A percentile compares a stretch with the other conserved stretches of the same genome.
Conservation (phyloP, 2,888 invertebrate species). For the Erynnis tages region DNA sequence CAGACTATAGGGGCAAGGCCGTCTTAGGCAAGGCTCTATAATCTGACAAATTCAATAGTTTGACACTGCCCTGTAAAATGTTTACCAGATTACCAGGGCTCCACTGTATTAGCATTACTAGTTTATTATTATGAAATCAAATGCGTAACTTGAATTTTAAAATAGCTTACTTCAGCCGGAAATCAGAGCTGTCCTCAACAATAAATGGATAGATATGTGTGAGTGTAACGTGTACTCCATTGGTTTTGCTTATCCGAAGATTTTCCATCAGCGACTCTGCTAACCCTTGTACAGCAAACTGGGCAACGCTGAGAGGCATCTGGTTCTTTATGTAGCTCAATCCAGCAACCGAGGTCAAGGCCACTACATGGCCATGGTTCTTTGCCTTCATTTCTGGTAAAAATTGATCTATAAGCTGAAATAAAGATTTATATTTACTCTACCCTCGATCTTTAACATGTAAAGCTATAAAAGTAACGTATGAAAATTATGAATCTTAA, state of each 20-base stretch:
- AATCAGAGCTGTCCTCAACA: slow-evolving; percentile 77
- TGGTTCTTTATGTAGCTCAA: slow-evolving; percentile 81
- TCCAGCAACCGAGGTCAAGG: slow-evolving; percentile 83
- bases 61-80: too few relatives aligned
- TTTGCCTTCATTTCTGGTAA: slow-evolving; percentile 82
- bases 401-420: slow-evolving; percentile 82
- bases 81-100: too few relatives aligned
- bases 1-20: too few relatives aligned
- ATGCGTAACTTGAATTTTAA: neutral
- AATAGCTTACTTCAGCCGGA: slow-evolving; percentile 75
- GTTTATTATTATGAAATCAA: too few relatives aligned
- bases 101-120: too few relatives aligned
- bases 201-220: slow-evolving; percentile 84
- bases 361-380: slow-evolving; percentile 83
- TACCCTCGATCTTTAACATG: too few relatives aligned
- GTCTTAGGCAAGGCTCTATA: too few relatives aligned
- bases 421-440: neutral
- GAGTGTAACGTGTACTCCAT: slow-evolving; percentile 81
- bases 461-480: too few relatives aligned
- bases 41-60: too few relatives aligned
- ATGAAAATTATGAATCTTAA: too few relatives aligned
- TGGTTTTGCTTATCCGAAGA: slow-evolving; percentile 77
- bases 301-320: slow-evolving; percentile 83
- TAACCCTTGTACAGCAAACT: slow-evolving; percentile 85
- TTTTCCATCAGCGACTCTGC: slow-evolving; percentile 84